Evolutionary conservation across 64 coral and sea anemone genomes (phyloP).

Genomic region (Porites lutea): DNA sequence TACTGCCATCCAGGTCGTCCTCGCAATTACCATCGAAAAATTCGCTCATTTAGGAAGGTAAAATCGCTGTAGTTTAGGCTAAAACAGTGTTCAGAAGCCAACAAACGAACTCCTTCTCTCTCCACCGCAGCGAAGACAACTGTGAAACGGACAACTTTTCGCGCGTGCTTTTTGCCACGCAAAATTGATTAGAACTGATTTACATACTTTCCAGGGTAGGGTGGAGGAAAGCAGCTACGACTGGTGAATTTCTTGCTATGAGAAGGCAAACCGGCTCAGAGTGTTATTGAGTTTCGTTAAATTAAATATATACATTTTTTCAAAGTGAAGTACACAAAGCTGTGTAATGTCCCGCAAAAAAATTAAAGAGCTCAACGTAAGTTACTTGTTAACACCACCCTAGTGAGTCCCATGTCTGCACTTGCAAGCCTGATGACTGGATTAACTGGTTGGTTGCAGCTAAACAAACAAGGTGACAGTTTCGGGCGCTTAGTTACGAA

Average conservation of each 20-base stretch:
- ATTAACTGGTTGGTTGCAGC: background rate
- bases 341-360: background rate
- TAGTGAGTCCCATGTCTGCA: background rate
- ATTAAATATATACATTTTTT: background rate
- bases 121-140: background rate
- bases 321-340: background rate
- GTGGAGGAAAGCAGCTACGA: background rate
- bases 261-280: background rate
- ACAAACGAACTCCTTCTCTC: background rate
- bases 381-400: background rate
- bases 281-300: background rate
- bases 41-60: constrained; percentile 70
- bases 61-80: background rate
- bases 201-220: background rate
- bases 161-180: background rate
- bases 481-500: background rate
- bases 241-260: background rate
- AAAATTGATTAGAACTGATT: constrained; percentile 31
- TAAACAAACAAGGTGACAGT: background rate
- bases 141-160: background rate
- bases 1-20: constrained; percentile 76
- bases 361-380: background rate
- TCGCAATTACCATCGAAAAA: constrained; percentile 47
- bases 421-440: background rate
- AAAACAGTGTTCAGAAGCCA: background rate